Evolutionary conservation across 2,888 invertebrate genomes (phyloP), one percentile per base, ranked within the genome.

Genomic region (Villa cingulata): DNA sequence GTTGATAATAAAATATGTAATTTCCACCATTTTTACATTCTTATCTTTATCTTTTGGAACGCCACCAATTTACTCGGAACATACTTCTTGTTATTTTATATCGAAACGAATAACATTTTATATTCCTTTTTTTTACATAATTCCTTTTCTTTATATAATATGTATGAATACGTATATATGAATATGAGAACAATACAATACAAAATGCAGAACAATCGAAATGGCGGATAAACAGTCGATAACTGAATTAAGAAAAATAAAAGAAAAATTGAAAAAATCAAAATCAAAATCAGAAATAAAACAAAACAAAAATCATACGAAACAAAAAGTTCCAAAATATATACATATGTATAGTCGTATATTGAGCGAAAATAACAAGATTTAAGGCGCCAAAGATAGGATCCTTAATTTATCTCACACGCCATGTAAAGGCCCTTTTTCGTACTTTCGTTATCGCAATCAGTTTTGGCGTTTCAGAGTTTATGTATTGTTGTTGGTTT

Each of bases 401-500:
- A 51, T 49, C 49, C 51, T 51, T 51, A 51, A 51, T 51, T 51
- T 51, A 51, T 51, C 51, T 51, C 46, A 44, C 40, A 45, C 49
- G 49, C 47, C 47, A 45, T 43, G 47, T 47, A 42, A 37, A 29
- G 42, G 45, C 47, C 49, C 47, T 42, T 49, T 42, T 47, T 47
- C 49, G 45, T 49, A 44, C 49, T 47, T 46, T 48, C 48, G 49
- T 51, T 49, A 45, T 49, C 48, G 43, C 46, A 41, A 46, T 46
- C 42, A 41, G 23, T 41, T 15, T 46, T 41, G 46, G 37, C 46
- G 40, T 46, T 46, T 18, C 36, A 19, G 36, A 20, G n/a, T n/a
- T n/a, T n/a, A n/a, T n/a, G n/a, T n/a, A n/a, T n/a, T n/a, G n/a
- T n/a, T n/a, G n/a, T n/a, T n/a, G n/a, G n/a, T n/a, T n/a, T n/a